phyloP scores from a whole-genome alignment of 2,113 vertebrate species.

The Mionectes macconnelli region DNA sequence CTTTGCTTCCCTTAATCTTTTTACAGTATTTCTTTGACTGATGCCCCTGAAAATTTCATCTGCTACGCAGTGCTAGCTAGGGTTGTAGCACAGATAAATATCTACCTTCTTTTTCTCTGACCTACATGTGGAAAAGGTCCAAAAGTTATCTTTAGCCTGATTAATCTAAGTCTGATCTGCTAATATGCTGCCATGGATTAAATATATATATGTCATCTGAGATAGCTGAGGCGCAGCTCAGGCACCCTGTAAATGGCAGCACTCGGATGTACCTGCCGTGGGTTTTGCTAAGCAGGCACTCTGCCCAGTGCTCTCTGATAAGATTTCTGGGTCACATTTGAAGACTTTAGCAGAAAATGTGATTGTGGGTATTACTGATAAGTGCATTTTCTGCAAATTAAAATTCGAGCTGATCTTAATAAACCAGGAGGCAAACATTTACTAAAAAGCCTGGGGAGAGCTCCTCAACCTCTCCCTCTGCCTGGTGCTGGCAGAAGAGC shows the following conservation, averaged over 20 bases:
- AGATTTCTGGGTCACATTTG: conserved; percentile 20
- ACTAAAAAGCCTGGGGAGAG: background rate
- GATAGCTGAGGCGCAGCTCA: background rate
- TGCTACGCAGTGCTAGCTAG: background rate
- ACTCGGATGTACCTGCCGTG: background rate
- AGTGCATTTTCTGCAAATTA: background rate
- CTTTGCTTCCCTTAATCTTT: background rate
- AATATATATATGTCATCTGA: background rate
- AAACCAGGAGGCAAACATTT: background rate
- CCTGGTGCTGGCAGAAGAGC: background rate
- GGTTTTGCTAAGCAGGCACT: conserved; percentile 4
- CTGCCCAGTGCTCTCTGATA: background rate
- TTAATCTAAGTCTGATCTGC: conserved; percentile 50
- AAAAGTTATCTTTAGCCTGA: conserved; percentile 49
- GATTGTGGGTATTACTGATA: background rate
- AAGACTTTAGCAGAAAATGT: background rate
- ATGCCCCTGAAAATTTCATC: background rate
- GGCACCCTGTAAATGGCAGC: background rate
- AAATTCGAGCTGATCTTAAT: background rate
- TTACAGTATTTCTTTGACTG: background rate
- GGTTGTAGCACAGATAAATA: background rate
- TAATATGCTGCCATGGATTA: conserved; percentile 45
- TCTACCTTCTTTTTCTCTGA: conserved; percentile 38
- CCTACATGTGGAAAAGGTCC: conserved; percentile 31
- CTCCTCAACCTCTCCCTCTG: background rate